A percentile compares a stretch with the other conserved stretches of the same genome.
Conservation (phyloP, 1,140 invertebrate species). For the Himalopsyche phryganea region DNA sequence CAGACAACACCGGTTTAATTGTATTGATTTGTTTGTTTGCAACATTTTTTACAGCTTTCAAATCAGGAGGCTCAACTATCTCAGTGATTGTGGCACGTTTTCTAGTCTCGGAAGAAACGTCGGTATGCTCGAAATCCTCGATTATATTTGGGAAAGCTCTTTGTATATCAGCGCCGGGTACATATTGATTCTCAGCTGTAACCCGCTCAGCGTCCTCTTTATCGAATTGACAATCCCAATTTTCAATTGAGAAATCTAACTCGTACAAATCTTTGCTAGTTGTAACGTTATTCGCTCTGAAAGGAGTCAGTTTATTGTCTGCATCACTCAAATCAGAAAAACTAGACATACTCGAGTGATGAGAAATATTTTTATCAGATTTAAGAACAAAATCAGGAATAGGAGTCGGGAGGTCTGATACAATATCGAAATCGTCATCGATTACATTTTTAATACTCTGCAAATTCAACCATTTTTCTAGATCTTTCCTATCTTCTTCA, state of each 20-base stretch:
- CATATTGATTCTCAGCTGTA: no score
- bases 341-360: neutral
- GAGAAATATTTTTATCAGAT: neutral
- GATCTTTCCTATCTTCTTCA: slow-evolving; percentile 16
- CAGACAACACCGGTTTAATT: neutral
- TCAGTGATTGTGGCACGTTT: no score
- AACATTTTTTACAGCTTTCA: no score
- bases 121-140: no score
- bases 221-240: slow-evolving; percentile 5
- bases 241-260: neutral
- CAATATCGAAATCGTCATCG: slow-evolving; percentile 1
- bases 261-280: neutral
- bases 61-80: no score
- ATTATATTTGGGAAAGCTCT: no score
- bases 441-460: neutral
- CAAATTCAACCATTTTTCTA: slow-evolving; percentile 6
- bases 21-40: neutral
- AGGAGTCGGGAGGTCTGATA: neutral
- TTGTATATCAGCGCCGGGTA: no score
- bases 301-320: neutral
- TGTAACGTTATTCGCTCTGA: neutral
- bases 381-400: slow-evolving; percentile 12
- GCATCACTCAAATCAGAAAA: neutral
- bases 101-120: no score
- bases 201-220: neutral